Conservation (phyloP, 2,888 invertebrate genomes). For the Xestobium rufovillosum region DNA sequence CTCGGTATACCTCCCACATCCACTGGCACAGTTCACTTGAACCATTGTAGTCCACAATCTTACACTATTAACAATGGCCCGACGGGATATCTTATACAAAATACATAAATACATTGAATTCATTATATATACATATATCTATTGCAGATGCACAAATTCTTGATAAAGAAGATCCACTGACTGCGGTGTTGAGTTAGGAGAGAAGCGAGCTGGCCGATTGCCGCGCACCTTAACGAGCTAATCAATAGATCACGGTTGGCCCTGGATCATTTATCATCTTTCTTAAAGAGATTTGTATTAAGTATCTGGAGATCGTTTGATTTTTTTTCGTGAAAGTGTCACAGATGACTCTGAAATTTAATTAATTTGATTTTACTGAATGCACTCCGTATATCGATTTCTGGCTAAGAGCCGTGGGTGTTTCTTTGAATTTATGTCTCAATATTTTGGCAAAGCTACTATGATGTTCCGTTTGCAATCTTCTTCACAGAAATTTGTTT, state of each 20-base stretch:
- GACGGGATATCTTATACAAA: slow-evolving; percentile 44
- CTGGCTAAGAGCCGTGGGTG: slow-evolving; percentile 2
- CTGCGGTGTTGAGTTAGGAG: slow-evolving; percentile 16
- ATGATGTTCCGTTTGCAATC: too few relatives aligned
- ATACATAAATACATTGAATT: slow-evolving; percentile 47
- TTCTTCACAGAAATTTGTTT: too few relatives aligned
- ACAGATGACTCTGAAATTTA: slow-evolving; percentile 35
- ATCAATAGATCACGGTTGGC: slow-evolving; percentile 46
- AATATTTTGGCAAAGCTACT: too few relatives aligned
- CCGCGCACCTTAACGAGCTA: slow-evolving; percentile 44
- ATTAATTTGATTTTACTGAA: slow-evolving; percentile 20
- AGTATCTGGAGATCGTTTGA: slow-evolving; percentile 37
- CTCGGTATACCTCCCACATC: slow-evolving; percentile 41
- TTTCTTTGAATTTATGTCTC: slow-evolving; percentile 1
- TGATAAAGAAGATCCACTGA: slow-evolving; percentile 9
- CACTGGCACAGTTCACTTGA: slow-evolving; percentile 37
- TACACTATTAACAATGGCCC: slow-evolving; percentile 44
- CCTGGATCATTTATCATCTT: slow-evolving; percentile 44
- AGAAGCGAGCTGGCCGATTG: slow-evolving; percentile 34
- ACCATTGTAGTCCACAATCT: slow-evolving; percentile 42
- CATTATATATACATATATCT: slow-evolving; percentile 45
- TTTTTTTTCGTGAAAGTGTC: slow-evolving; percentile 38
- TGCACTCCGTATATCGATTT: slow-evolving; percentile 11
- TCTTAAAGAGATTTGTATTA: slow-evolving; percentile 44
- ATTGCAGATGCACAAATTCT: slow-evolving; percentile 29